Evolutionary conservation across 1,140 invertebrate genomes (phyloP).

Genomic region (Calliopsis andreniformis): DNA sequence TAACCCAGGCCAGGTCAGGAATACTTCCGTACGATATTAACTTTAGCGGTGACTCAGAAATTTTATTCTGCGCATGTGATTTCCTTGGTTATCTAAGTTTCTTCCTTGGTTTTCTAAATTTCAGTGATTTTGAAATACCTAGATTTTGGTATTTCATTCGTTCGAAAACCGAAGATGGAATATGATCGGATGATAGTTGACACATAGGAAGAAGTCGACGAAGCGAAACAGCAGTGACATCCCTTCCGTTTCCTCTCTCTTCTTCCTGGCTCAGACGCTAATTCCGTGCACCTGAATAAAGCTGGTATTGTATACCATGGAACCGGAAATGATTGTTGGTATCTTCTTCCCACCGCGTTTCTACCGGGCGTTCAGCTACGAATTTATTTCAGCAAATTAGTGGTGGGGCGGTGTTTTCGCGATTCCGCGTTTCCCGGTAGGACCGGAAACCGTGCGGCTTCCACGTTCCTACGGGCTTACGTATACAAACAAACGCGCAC

Average conservation of each 20-base stretch:
- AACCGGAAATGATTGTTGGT: slow-evolving; percentile 20
- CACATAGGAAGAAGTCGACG: neutral
- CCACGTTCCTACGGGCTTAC: neutral
- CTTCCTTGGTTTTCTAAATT: too few relatives aligned
- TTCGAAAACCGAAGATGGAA: too few relatives aligned
- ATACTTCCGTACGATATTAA: slow-evolving; percentile 55
- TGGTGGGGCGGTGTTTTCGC: neutral
- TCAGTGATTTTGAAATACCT: too few relatives aligned
- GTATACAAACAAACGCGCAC: neutral
- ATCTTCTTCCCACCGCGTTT: slow-evolving; percentile 17
- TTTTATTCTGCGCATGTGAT: neutral
- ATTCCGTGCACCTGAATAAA: slow-evolving; percentile 28
- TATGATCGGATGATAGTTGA: neutral
- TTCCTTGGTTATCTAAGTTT: neutral
- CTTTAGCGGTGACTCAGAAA: slow-evolving; percentile 12
- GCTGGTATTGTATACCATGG: neutral
- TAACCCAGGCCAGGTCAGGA: slow-evolving; percentile 40
- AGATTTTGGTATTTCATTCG: too few relatives aligned
- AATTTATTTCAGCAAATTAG: slow-evolving; percentile 36
- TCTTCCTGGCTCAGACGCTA: slow-evolving; percentile 12
- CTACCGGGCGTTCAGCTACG: neutral
- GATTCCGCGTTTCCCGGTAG: neutral
- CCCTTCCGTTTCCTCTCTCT: slow-evolving; percentile 3
- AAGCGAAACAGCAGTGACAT: neutral
- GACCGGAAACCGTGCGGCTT: neutral